Conservation (phyloP, 2,113 vertebrate species). For the Chaetodon trifascialis region DNA sequence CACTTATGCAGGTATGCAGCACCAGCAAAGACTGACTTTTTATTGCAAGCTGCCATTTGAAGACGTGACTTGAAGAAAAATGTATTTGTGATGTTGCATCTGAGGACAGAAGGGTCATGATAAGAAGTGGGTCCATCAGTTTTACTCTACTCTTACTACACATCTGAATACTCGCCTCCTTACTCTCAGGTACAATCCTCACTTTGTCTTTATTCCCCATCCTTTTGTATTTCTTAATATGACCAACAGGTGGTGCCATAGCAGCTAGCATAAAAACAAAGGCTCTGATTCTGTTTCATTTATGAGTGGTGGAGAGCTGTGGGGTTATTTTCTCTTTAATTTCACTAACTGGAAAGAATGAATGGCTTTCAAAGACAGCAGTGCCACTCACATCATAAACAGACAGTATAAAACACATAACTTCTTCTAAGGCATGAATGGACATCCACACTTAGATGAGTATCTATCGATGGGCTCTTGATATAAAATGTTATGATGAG, state of each 20-base stretch:
- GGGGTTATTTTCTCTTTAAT: background rate
- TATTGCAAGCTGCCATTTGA: background rate
- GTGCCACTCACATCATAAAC: background rate
- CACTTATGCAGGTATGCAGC: background rate
- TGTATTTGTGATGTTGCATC: background rate
- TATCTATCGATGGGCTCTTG: background rate
- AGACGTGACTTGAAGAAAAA: background rate
- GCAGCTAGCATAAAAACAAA: slow-evolving; percentile 10
- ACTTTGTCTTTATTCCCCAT: background rate
- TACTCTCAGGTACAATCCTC: background rate
- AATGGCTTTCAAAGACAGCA: slow-evolving; percentile 1
- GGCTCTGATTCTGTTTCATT: background rate
- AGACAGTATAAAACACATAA: background rate
- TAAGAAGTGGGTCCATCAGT: background rate
- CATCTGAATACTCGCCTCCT: background rate
- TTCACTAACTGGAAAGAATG: background rate
- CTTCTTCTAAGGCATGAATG: background rate
- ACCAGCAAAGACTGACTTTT: background rate
- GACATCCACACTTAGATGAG: background rate
- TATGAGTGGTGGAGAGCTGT: background rate
- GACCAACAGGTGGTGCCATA: slow-evolving; percentile 62
- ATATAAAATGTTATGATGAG: slow-evolving; percentile 8
- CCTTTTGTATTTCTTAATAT: slow-evolving; percentile 24
- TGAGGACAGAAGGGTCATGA: background rate
- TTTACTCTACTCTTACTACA: background rate